These are phyloP conservation scores for Marisa cornuarietis DNA, from an alignment of 1,140 invertebrate species.

Conservation along the genomic window DNA sequence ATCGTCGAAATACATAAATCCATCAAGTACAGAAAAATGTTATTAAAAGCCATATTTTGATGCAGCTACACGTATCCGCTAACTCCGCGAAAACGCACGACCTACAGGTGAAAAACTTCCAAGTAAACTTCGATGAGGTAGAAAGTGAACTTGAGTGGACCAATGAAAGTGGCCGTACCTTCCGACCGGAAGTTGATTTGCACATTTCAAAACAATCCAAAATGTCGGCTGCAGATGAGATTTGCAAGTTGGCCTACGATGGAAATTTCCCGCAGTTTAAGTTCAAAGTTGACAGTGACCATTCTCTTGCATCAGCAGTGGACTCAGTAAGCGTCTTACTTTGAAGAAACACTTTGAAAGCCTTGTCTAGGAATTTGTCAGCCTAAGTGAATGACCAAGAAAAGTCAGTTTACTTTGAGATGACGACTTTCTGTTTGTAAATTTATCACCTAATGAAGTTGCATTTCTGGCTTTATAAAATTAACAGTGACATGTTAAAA, in stretches of 20 bases:
- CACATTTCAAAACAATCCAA: conserved; percentile 9
- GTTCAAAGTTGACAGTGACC: conserved; percentile 44
- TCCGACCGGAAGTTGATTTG: conserved; percentile 4
- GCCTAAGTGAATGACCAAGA: too few relatives aligned
- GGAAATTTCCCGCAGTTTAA: conserved; percentile 47
- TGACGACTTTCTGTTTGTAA: too few relatives aligned
- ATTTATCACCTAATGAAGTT: too few relatives aligned
- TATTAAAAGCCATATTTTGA: too few relatives aligned
- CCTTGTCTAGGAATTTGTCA: too few relatives aligned
- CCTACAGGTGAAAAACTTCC: background rate
- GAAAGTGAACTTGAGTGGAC: background rate
- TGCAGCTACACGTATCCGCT: too few relatives aligned
- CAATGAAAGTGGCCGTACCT: conserved; percentile 1
- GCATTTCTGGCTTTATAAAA: too few relatives aligned
- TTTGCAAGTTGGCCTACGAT: conserved; percentile 56
- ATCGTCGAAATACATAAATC: too few relatives aligned
- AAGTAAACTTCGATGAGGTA: conserved; percentile 10
- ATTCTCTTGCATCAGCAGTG: conserved; percentile 36
- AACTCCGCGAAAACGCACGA: background rate
- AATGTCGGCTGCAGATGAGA: conserved; percentile 37
- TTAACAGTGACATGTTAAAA: too few relatives aligned
- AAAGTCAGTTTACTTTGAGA: too few relatives aligned
- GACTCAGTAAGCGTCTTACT: conserved; percentile 44
- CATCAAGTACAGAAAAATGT: too few relatives aligned
- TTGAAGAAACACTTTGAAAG: too few relatives aligned